phyloP scores from a whole-genome alignment of 2,888 invertebrate species.

The Phalera bucephala region DNA sequence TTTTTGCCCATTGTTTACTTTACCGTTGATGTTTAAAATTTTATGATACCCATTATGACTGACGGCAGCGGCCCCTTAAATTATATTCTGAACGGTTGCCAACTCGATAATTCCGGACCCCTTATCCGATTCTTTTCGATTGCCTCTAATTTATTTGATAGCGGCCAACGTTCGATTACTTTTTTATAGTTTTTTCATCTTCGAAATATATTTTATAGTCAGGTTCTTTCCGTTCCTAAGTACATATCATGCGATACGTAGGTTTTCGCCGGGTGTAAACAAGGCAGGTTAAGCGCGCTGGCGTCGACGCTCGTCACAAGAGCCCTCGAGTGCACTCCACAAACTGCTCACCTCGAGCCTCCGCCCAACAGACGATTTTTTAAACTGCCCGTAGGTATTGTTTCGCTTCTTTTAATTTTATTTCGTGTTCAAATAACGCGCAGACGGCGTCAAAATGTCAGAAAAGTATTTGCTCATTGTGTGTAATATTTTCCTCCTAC shows the following conservation, averaged over 20 bases:
- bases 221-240: slow-evolving; percentile 11
- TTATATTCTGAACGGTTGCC: slow-evolving; percentile 74
- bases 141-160: slow-evolving; percentile 59
- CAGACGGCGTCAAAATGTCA: slow-evolving; percentile 32
- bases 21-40: slow-evolving; percentile 69
- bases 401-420: slow-evolving; percentile 44
- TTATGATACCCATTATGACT: slow-evolving; percentile 75
- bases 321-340: slow-evolving; percentile 60
- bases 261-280: slow-evolving; percentile 63
- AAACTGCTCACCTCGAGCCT: slow-evolving; percentile 68
- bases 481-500: slow-evolving; percentile 41
- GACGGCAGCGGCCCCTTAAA: slow-evolving; percentile 57
- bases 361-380: slow-evolving; percentile 58
- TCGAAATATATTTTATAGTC: slow-evolving; percentile 1
- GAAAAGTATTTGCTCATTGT: slow-evolving; percentile 31
- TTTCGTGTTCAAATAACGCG: slow-evolving; percentile 35
- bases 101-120: slow-evolving; percentile 64
- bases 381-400: slow-evolving; percentile 48
- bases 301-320: slow-evolving; percentile 60
- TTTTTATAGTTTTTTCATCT: slow-evolving; percentile 22
- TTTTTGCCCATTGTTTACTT: slow-evolving; percentile 81
- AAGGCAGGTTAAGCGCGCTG: slow-evolving; percentile 52
- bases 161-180: slow-evolving; percentile 41
- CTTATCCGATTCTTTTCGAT: slow-evolving; percentile 53
- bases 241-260: slow-evolving; percentile 36